Conservation (phyloP, 2,888 invertebrate genomes). For the Esperia sulphurella region DNA sequence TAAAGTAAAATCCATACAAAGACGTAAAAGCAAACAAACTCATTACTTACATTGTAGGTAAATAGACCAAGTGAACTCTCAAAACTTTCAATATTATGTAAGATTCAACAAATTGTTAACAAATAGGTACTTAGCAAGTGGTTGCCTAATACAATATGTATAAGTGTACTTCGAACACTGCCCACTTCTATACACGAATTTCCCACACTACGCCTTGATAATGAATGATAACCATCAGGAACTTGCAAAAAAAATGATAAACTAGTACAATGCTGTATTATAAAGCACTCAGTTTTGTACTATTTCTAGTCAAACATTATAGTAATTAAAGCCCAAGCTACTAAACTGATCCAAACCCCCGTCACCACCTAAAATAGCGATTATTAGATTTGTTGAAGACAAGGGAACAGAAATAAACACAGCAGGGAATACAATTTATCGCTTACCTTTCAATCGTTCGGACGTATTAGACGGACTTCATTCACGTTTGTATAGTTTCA, state of each 20-base stretch:
- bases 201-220: background rate
- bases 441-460: conserved; percentile 5
- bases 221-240: background rate
- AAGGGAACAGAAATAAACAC: conserved; percentile 30
- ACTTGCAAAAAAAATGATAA: no score
- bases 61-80: background rate
- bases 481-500: background rate
- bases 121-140: background rate
- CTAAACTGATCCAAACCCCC: conserved; percentile 12
- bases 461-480: background rate
- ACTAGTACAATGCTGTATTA: background rate
- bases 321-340: no score
- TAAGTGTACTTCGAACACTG: background rate
- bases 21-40: no score
- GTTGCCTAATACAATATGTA: background rate
- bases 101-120: background rate
- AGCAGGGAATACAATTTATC: conserved; percentile 1
- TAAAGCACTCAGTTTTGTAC: background rate
- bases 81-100: conserved; percentile 4
- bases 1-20: no score
- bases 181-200: background rate
- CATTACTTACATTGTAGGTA: no score
- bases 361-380: conserved; percentile 70
- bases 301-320: background rate
- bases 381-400: conserved; percentile 36